Percentiles rank a stretch among this genome's conserved stretches.
Conservation (phyloP, 2,888 invertebrate species). For the Ischnura elegans region DNA sequence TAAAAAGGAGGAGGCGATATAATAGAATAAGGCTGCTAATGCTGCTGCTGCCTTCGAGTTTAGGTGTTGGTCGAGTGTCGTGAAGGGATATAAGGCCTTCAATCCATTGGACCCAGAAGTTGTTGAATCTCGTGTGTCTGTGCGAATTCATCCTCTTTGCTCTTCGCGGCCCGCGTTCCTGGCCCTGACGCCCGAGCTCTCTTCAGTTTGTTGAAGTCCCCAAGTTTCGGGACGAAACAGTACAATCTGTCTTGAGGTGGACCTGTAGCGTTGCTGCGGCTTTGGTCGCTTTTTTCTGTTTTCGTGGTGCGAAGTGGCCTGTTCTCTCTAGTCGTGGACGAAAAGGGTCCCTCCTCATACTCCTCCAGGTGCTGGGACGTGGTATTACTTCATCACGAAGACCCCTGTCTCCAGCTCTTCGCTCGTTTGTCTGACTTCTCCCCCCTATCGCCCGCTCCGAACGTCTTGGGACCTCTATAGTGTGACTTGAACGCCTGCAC, state of each 20-base stretch:
- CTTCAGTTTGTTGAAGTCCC: neutral
- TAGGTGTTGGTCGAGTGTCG: no score
- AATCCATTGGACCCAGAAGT: neutral
- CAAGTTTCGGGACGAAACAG: neutral
- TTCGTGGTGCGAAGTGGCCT: neutral
- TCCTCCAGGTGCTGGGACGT: neutral
- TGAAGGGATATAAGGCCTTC: neutral
- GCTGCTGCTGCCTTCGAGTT: no score
- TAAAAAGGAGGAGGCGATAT: neutral
- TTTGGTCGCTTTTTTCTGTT: neutral
- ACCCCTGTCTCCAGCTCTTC: neutral
- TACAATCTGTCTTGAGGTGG: neutral
- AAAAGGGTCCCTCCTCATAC: neutral
- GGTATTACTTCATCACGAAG: neutral
- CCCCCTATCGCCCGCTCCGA: neutral
- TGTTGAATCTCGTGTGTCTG: neutral
- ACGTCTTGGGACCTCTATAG: neutral
- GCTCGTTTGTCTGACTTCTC: neutral
- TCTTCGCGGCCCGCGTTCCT: neutral
- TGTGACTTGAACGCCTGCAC: constrained; percentile 54
- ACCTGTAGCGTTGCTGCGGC: neutral
- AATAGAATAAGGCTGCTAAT: neutral
- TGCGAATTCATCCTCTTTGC: neutral
- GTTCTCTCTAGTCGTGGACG: neutral
- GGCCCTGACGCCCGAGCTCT: neutral